Conservation (phyloP, 2,113 vertebrate species). For the Suncus etruscus region DNA sequence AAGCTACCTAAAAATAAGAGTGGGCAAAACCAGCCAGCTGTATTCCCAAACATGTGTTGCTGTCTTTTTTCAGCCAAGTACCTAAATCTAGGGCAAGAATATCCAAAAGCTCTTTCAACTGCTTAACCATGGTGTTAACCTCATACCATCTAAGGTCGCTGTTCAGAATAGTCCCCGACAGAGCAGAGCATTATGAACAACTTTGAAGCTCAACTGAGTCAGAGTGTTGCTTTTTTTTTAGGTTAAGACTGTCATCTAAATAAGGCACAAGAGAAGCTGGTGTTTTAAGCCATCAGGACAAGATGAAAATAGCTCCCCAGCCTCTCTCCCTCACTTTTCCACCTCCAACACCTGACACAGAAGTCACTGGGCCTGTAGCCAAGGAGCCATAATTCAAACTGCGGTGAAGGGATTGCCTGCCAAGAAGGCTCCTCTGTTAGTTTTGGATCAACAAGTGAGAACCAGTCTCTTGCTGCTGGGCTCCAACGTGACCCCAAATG, state of each 20-base stretch:
- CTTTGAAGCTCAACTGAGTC: constrained; percentile 74
- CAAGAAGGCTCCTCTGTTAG: constrained; percentile 65
- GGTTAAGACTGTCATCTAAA: constrained; percentile 75
- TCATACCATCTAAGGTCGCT: constrained; percentile 31
- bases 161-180: constrained; percentile 77
- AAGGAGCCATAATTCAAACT: constrained; percentile 53
- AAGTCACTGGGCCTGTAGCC: not conserved
- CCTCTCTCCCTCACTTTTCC: constrained; percentile 1
- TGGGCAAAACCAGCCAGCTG: not conserved
- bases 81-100: not conserved
- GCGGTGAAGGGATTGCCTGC: constrained; percentile 23
- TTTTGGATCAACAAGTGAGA: constrained; percentile 54
- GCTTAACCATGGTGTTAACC: constrained; percentile 64
- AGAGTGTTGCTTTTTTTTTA: constrained; percentile 76
- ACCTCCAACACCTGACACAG: constrained; percentile 62
- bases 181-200: constrained; percentile 61
- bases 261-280: constrained; percentile 76
- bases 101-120: constrained; percentile 77
- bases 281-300: constrained; percentile 75
- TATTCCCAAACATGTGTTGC: not conserved
- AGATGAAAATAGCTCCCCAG: constrained; percentile 80
- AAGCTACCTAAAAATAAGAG: constrained; percentile 54
- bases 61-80: constrained; percentile 16
- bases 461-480: not conserved
- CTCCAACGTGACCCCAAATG: constrained; percentile 26